Percentiles rank a stretch among this genome's conserved stretches.
Evolutionary conservation across 2,888 invertebrate genomes (phyloP).

Genomic region (Drosophila meridionalis): DNA sequence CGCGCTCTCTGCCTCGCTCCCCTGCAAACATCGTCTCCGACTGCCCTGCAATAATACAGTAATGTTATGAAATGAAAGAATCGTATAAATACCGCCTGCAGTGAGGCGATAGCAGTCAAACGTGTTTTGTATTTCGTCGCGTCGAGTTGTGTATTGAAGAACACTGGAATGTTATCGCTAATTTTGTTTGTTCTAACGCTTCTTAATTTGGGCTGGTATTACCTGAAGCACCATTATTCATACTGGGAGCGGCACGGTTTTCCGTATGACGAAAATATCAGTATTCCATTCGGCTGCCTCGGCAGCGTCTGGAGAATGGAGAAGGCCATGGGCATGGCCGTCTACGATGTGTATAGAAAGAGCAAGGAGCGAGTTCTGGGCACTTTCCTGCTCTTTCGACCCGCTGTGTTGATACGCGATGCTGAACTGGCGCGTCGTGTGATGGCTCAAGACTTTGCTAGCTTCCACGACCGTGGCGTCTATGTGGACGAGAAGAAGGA

Average conservation of each 20-base stretch:
- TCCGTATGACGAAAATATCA: conserved; percentile 85
- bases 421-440: conserved; percentile 87
- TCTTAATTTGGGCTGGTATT: conserved; percentile 51
- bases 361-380: conserved; percentile 85
- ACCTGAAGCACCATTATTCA: conserved; percentile 65
- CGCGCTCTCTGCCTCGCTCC: neutral
- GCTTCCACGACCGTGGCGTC: conserved; percentile 88
- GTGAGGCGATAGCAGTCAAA: conserved; percentile 23
- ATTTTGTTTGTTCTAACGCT: conserved; percentile 25
- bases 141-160: neutral
- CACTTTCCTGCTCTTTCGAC: conserved; percentile 88
- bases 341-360: conserved; percentile 87
- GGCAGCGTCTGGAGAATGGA: conserved; percentile 86
- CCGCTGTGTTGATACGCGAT: conserved; percentile 87
- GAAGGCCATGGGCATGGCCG: conserved; percentile 87
- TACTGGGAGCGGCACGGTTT: conserved; percentile 87
- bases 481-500: conserved; percentile 87
- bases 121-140: conserved; percentile 29
- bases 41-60: conserved; percentile 12
- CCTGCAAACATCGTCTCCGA: neutral
- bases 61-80: conserved; percentile 37
- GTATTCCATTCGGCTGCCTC: conserved; percentile 88
- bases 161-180: conserved; percentile 34
- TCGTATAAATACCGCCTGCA: conserved; percentile 27
- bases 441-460: conserved; percentile 87